phyloP scores from a whole-genome alignment of 2,888 invertebrate genomes.

The Eurytoma californica region DNA sequence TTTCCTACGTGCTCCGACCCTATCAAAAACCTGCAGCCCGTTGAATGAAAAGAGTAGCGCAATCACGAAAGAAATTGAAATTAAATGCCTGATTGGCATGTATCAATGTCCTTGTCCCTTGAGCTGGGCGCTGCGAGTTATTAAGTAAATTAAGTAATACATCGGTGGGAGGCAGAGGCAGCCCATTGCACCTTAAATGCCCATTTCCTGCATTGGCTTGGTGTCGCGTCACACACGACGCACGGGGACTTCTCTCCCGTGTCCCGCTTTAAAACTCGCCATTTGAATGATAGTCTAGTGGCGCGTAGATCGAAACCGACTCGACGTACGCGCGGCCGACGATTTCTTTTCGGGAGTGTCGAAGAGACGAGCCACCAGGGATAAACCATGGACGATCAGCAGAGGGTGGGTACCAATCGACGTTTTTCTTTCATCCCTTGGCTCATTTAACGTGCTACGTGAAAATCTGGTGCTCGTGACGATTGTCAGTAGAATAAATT shows the following conservation, averaged over 20 bases:
- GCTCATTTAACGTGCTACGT: too few relatives aligned
- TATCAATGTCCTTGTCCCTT: constrained; percentile 74
- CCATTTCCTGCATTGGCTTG: constrained; percentile 70
- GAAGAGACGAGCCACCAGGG: neutral
- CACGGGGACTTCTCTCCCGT: constrained; percentile 1
- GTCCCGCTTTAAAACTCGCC: constrained; percentile 45
- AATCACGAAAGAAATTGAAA: constrained; percentile 61
- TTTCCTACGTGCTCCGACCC: constrained; percentile 8
- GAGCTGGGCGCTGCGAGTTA: constrained; percentile 62
- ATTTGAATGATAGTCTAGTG: constrained; percentile 50
- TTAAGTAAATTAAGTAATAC: constrained; percentile 69
- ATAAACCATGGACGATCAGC: constrained; percentile 50
- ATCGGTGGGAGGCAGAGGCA: constrained; percentile 63
- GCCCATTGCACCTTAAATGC: constrained; percentile 70
- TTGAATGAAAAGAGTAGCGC: constrained; percentile 49
- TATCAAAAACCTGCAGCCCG: constrained; percentile 5
- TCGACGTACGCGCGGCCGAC: constrained; percentile 9
- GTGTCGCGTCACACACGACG: constrained; percentile 46
- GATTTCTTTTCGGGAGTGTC: neutral
- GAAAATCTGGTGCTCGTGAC: too few relatives aligned
- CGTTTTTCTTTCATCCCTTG: neutral
- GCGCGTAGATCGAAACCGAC: constrained; percentile 22
- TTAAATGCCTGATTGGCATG: constrained; percentile 66
- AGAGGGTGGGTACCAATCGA: constrained; percentile 46
- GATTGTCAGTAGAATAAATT: too few relatives aligned